Evolutionary conservation across 2,797 vertebrate species (phyloP).

Genomic region (Anolis apletophallus): DNA sequence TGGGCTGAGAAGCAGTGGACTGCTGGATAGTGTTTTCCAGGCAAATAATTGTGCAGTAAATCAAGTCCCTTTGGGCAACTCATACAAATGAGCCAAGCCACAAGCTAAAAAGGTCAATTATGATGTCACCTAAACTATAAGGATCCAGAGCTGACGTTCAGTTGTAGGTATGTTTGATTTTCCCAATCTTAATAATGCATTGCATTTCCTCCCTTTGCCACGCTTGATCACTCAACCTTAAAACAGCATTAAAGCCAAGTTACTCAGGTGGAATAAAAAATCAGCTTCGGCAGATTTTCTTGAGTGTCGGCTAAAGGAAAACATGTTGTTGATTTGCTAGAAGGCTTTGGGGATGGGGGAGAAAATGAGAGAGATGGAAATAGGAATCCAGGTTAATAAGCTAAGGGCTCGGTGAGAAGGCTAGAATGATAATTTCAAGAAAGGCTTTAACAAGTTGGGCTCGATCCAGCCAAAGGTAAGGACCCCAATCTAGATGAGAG

Average conservation of each 20-base stretch:
- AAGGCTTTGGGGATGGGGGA: neutral
- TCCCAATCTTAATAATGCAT: constrained; percentile 38
- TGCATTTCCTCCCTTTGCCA: constrained; percentile 45
- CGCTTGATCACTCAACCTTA: constrained; percentile 56
- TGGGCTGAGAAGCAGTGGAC: neutral
- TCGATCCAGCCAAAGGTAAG: neutral
- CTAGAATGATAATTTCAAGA: constrained; percentile 5
- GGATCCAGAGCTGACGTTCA: constrained; percentile 1
- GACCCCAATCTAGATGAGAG: neutral
- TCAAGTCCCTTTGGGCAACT: neutral
- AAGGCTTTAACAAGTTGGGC: neutral
- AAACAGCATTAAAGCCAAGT: constrained; percentile 1
- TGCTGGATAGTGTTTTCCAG: neutral
- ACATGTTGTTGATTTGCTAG: constrained; percentile 24
- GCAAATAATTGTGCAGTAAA: neutral
- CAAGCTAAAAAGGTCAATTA: neutral
- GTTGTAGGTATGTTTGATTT: constrained; percentile 15
- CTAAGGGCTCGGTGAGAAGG: too few species aligned
- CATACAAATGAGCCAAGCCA: neutral
- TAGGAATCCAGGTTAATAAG: constrained; percentile 1
- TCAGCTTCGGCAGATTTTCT: constrained; percentile 11
- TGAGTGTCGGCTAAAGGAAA: constrained; percentile 18
- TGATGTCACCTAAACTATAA: too few species aligned
- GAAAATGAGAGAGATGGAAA: constrained; percentile 8
- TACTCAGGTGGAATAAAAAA: constrained; percentile 51